Conservation (phyloP, 1,140 invertebrate genomes). For the Galendromus occidentalis region DNA sequence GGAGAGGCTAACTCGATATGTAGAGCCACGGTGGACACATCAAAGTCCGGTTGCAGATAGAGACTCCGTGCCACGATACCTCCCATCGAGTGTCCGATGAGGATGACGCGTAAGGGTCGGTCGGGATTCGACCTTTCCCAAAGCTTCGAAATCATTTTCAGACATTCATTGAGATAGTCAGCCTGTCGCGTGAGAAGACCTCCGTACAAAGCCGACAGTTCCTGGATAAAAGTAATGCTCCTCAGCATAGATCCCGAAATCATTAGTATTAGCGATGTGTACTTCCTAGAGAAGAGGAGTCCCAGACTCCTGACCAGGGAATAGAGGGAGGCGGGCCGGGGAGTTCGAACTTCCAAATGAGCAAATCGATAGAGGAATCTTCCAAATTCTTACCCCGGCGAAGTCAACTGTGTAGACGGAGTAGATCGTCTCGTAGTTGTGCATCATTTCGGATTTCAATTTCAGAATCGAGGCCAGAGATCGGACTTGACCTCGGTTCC, state of each 20-base stretch:
- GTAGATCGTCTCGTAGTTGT: conserved; percentile 39
- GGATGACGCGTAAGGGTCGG: background rate
- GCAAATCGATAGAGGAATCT: background rate
- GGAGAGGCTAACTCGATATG: background rate
- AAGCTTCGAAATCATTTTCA: background rate
- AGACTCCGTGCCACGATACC: background rate
- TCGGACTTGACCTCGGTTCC: conserved; percentile 67
- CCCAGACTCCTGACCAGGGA: background rate
- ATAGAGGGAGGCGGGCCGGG: background rate
- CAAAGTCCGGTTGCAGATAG: background rate
- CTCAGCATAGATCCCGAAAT: conserved; percentile 10
- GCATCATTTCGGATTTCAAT: conserved; percentile 40
- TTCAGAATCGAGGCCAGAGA: conserved; percentile 63
- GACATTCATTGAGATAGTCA: background rate
- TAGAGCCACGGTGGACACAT: background rate
- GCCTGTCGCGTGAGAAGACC: conserved; percentile 53
- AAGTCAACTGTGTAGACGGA: conserved; percentile 64
- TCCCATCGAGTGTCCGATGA: background rate
- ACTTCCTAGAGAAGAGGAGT: too few relatives aligned
- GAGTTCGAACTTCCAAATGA: background rate
- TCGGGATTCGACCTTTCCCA: background rate
- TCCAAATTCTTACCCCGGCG: conserved; percentile 36
- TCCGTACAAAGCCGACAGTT: conserved; percentile 51
- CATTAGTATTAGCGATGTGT: background rate
- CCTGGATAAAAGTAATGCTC: conserved; percentile 24